phyloP scores from a whole-genome alignment of 2,888 invertebrate genomes.

The Gisinianus flammeolus region DNA sequence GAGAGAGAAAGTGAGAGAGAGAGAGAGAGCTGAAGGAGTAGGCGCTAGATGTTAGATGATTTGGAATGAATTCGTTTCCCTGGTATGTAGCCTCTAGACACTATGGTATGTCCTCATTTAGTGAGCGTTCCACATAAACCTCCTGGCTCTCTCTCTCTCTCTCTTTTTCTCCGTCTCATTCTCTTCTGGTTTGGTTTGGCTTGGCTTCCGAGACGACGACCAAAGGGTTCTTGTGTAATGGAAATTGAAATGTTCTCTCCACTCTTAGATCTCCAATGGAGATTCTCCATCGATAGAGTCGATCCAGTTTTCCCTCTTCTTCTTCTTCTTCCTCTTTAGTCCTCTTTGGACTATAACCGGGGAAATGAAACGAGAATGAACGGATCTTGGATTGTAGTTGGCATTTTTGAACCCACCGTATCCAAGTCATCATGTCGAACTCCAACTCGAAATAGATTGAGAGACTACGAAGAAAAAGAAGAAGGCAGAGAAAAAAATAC shows the following conservation, averaged over 20 bases:
- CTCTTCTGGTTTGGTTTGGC: not conserved
- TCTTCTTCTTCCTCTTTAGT: not conserved
- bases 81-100: slow-evolving; percentile 5
- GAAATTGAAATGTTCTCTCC: slow-evolving; percentile 20
- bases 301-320: not conserved
- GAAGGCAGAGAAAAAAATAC: too few species aligned
- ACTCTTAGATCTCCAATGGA: not conserved
- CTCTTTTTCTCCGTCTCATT: not conserved
- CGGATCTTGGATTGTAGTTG: too few species aligned
- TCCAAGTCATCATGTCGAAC: too few species aligned
- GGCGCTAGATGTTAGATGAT: not conserved
- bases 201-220: not conserved
- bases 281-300: not conserved
- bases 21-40: too few species aligned
- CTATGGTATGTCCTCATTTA: slow-evolving; percentile 17
- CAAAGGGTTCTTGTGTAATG: slow-evolving; percentile 14
- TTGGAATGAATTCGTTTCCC: slow-evolving; percentile 10
- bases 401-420: too few species aligned
- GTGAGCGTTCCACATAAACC: not conserved
- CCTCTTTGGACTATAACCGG: too few species aligned
- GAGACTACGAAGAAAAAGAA: too few species aligned
- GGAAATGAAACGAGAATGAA: too few species aligned
- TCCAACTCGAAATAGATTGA: too few species aligned
- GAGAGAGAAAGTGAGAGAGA: not conserved
- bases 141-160: not conserved